Evolutionary conservation across 1,140 invertebrate genomes (phyloP).

Genomic region (Drepana arcuata): DNA sequence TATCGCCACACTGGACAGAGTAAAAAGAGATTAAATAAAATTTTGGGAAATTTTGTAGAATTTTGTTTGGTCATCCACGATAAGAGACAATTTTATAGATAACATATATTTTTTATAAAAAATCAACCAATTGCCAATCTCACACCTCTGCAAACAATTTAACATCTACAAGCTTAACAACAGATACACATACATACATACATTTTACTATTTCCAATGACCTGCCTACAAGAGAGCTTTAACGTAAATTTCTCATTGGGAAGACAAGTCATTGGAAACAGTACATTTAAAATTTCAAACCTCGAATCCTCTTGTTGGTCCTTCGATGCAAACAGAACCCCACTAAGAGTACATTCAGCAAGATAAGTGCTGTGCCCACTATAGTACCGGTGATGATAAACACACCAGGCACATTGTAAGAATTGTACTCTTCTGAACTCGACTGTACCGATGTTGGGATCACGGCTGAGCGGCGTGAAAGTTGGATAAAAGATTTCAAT

Average conservation of each 20-base stretch:
- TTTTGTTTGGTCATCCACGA: too few relatives aligned
- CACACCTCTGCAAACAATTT: background rate
- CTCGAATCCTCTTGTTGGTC: slow-evolving; percentile 81
- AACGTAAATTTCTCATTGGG: too few relatives aligned
- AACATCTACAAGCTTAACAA: background rate
- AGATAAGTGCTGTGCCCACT: slow-evolving; percentile 75
- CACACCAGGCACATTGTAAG: slow-evolving; percentile 60
- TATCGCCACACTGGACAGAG: too few relatives aligned
- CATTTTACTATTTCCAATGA: background rate
- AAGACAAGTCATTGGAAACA: too few relatives aligned
- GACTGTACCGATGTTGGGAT: slow-evolving; percentile 66
- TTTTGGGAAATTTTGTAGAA: background rate
- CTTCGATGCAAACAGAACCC: slow-evolving; percentile 88
- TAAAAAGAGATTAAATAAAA: background rate
- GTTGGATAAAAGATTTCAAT: too few relatives aligned
- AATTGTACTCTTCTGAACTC: slow-evolving; percentile 62
- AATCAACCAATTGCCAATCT: background rate
- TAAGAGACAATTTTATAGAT: too few relatives aligned
- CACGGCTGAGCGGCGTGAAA: slow-evolving; percentile 45
- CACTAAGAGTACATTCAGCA: slow-evolving; percentile 89
- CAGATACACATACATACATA: background rate
- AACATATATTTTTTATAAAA: background rate
- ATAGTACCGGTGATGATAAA: slow-evolving; percentile 69
- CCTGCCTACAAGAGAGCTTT: too few relatives aligned
- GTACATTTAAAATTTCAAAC: slow-evolving; percentile 39